Evolutionary conservation across 2,113 vertebrate species (phyloP).

Genomic region (Prionailurus viverrinus): DNA sequence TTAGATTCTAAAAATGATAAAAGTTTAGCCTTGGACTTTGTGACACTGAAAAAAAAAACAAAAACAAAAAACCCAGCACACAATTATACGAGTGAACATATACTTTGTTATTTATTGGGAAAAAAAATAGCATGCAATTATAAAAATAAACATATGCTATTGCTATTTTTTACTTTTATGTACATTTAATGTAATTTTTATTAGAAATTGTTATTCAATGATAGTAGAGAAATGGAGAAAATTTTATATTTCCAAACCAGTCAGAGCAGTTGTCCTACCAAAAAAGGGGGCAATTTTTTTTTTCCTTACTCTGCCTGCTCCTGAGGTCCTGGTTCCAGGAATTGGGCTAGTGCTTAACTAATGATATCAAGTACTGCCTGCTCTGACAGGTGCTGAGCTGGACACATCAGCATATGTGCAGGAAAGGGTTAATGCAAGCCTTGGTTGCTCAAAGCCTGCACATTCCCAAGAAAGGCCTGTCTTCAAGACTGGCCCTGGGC

Average conservation of each 20-base stretch:
- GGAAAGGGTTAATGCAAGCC: not conserved
- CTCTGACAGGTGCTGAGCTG: not conserved
- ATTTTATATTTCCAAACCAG: not conserved
- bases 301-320: not conserved
- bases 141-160: not conserved
- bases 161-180: not conserved
- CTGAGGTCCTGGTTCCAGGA: not conserved
- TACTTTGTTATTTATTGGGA: not conserved
- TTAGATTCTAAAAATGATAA: not conserved
- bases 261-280: not conserved
- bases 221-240: not conserved
- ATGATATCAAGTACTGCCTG: not conserved
- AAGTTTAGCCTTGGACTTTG: not conserved
- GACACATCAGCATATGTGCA: not conserved
- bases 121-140: not conserved
- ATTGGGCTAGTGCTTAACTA: not conserved
- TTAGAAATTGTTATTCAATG: not conserved
- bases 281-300: not conserved
- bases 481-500: not conserved
- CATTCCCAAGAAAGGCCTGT: not conserved
- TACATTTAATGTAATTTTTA: not conserved
- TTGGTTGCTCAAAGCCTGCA: not conserved
- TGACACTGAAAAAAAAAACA: not conserved
- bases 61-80: not conserved
- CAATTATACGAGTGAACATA: not conserved